A percentile compares a stretch with the other conserved stretches of the same genome.
These are phyloP conservation scores for Babyrousa celebensis DNA, from an alignment of 2,797 vertebrate genomes.

Conservation along the genomic window DNA sequence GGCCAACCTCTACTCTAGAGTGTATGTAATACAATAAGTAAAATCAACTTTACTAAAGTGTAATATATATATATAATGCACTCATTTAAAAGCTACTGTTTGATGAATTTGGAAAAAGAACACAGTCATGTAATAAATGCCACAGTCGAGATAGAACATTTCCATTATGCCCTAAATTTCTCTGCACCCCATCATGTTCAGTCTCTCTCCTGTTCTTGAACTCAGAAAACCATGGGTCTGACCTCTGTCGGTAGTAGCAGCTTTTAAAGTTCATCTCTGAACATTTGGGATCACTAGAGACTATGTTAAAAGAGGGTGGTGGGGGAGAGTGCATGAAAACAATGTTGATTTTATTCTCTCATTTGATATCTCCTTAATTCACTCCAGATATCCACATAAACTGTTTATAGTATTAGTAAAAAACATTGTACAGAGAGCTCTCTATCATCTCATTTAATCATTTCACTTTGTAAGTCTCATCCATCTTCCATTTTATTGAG, in stretches of 20 bases:
- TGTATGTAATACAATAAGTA: not conserved
- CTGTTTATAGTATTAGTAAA: not conserved
- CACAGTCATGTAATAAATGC: not conserved
- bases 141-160: not conserved
- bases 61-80: not conserved
- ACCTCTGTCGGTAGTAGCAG: slow-evolving; percentile 3
- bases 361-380: slow-evolving; percentile 65
- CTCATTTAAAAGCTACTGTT: not conserved
- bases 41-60: not conserved
- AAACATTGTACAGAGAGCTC: not conserved
- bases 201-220: not conserved
- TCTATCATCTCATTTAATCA: not conserved
- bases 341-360: slow-evolving; percentile 50
- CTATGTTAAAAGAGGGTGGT: not conserved
- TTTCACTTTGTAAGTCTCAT: not conserved
- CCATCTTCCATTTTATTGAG: not conserved
- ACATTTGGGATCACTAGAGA: slow-evolving; percentile 10
- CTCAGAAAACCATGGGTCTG: not conserved
- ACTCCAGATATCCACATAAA: not conserved
- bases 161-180: not conserved
- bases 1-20: not conserved
- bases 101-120: not conserved
- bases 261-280: slow-evolving; percentile 26
- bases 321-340: not conserved
- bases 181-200: not conserved